A percentile compares a stretch with the other conserved stretches of the same genome.
Conservation (phyloP, 1,140 invertebrate species). For the Protaetia brevitarsis region DNA sequence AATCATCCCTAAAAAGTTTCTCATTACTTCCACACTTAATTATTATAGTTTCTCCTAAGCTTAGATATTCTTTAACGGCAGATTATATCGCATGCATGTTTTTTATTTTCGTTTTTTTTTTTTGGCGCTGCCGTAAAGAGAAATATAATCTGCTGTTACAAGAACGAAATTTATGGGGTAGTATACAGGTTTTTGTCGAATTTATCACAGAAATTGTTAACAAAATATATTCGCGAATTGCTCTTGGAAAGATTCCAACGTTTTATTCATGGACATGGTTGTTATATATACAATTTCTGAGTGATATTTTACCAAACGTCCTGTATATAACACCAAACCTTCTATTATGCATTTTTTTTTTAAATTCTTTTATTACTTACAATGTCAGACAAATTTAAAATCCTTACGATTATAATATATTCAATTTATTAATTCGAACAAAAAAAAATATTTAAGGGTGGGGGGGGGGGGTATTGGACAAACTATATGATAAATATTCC, state of each 20-base stretch:
- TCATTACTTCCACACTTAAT: neutral
- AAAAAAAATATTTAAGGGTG: neutral
- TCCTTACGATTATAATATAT: constrained; percentile 1
- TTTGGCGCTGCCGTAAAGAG: neutral
- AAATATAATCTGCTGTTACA: neutral
- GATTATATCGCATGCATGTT: neutral
- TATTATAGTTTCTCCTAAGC: neutral
- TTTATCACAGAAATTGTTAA: no score
- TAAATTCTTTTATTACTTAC: neutral
- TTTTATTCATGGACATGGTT: no score
- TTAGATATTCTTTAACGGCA: neutral
- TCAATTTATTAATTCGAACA: neutral
- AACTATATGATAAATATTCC: constrained; percentile 10
- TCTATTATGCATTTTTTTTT: neutral
- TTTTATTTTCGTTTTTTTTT: no score
- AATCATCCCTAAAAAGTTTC: neutral
- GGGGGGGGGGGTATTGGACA: neutral
- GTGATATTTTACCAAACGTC: no score
- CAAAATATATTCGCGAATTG: no score
- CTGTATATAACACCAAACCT: neutral
- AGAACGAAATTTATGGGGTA: neutral
- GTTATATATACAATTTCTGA: no score
- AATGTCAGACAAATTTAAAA: constrained; percentile 2
- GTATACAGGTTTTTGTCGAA: neutral
- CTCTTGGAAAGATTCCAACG: no score